Percentiles rank a stretch among this genome's conserved stretches.
Conservation (phyloP, 2,113 vertebrate genomes). For the Otocyon megalotis region DNA sequence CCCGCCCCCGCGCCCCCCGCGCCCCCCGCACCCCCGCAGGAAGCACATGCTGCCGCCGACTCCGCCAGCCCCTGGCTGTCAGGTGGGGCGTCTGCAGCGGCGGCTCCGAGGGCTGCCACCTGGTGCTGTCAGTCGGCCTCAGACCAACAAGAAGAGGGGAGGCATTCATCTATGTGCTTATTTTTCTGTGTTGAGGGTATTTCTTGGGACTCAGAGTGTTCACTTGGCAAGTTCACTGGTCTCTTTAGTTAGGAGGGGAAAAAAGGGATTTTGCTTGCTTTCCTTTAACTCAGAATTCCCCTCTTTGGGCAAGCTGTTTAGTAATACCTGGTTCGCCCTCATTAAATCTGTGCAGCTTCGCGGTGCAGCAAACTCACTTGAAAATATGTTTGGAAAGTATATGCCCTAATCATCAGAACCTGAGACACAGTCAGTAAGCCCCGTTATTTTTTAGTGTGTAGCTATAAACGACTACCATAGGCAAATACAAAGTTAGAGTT, state of each 20-base stretch:
- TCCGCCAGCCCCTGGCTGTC: conserved; percentile 75
- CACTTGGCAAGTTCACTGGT: conserved; percentile 72
- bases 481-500: conserved; percentile 40
- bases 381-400: neutral
- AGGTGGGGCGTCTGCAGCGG: conserved; percentile 75
- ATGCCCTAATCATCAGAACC: neutral
- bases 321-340: conserved; percentile 63
- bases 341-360: conserved; percentile 38
- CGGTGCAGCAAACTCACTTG: neutral
- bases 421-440: neutral
- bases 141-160: conserved; percentile 63
- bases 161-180: conserved; percentile 75
- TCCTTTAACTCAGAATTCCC: conserved; percentile 59
- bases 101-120: conserved; percentile 74
- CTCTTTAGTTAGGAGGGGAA: conserved; percentile 63
- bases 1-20: conserved; percentile 54
- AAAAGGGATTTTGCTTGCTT: conserved; percentile 62
- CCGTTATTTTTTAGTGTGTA: conserved; percentile 48
- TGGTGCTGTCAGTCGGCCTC: conserved; percentile 77
- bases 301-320: conserved; percentile 72
- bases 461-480: conserved; percentile 54
- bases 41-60: conserved; percentile 77
- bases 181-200: conserved; percentile 77
- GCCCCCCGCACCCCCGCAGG: conserved; percentile 78
- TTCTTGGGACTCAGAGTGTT: conserved; percentile 75